A percentile compares a stretch with the other conserved stretches of the same genome.
Conservation (phyloP, 2,797 vertebrate genomes). For the Threskiornis aethiopicus region DNA sequence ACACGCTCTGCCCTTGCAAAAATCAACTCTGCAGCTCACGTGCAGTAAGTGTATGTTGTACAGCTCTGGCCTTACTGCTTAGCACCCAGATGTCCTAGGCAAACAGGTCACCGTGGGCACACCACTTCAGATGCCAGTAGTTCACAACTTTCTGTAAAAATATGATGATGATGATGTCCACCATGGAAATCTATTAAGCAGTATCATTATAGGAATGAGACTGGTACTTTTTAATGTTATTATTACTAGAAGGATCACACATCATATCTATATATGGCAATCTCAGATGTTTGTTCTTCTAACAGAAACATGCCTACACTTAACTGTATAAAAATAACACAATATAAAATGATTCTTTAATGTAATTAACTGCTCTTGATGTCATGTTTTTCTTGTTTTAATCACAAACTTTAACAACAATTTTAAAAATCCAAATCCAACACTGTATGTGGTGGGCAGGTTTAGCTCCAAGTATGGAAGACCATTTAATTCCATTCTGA, state of each 20-base stretch:
- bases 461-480: not conserved
- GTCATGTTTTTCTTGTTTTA: not conserved
- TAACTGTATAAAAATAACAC: not conserved
- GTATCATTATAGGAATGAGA: not conserved
- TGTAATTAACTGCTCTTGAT: not conserved
- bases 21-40: not conserved
- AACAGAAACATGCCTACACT: not conserved
- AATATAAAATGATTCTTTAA: not conserved
- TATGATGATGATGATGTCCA: too few species aligned
- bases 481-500: not conserved
- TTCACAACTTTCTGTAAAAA: not conserved
- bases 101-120: not conserved
- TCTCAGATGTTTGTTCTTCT: not conserved
- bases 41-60: fast-evolving
- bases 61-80: not conserved
- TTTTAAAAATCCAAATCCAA: not conserved
- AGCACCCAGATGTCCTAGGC: not conserved
- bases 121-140: not conserved
- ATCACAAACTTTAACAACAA: not conserved
- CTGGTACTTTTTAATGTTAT: not conserved
- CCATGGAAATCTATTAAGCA: not conserved
- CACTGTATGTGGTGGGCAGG: not conserved
- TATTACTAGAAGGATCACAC: not conserved
- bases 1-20: not conserved
- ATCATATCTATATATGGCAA: too few species aligned